Base-by-base conservation (phyloP, 1,140 invertebrate species). In the Oncopodura yosiiana region DNA sequence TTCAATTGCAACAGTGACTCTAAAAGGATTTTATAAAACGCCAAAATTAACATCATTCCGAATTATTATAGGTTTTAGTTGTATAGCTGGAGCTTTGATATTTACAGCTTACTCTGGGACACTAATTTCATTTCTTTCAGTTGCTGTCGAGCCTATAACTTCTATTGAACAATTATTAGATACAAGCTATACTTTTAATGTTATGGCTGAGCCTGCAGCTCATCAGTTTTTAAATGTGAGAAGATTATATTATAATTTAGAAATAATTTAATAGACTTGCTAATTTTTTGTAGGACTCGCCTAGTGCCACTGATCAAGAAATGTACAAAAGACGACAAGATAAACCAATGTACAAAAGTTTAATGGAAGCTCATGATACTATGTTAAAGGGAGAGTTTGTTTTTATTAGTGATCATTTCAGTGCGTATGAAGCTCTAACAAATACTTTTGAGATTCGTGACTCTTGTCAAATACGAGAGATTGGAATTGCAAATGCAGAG, bases 21-120 rank as follows among this genome's bases (percentile, higher is more conserved):
- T 49, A 6, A 32, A 54, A 24, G 45, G 49, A 14, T 49, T 41
- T 37, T 3, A 42, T 16, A 27, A 34, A 11, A 27, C 49, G 1
- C 57, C 57, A n/a, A 9, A 3, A 3, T 12, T 16, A 1, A 9
- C 14, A 9, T 49, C 29, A 18, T 38, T 37, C 23, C 26, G 57
- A 42, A 44, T 53, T 43, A 11, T 54, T 6, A 24, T 54, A 5
- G 26, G 9, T 11, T 18, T 32, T 19, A 36, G 50, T 1, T 18
- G 3, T 36, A 19, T 59, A 5, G 24, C 30, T 1, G 37, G 38
- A 27, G 26, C 54, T 3, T 30, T 59, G 1, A 30, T 54, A 30
- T 53, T 27, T 34, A 19, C 12, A 11, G 51, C 57, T 3, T 59
- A 59, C 21, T 38, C 43, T 21, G 57, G 50, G 14, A 59, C 57